Evolutionary conservation across 1,140 invertebrate genomes (phyloP), one percentile per base, ranked within the genome.

Genomic region (Cotesia glomerata): DNA sequence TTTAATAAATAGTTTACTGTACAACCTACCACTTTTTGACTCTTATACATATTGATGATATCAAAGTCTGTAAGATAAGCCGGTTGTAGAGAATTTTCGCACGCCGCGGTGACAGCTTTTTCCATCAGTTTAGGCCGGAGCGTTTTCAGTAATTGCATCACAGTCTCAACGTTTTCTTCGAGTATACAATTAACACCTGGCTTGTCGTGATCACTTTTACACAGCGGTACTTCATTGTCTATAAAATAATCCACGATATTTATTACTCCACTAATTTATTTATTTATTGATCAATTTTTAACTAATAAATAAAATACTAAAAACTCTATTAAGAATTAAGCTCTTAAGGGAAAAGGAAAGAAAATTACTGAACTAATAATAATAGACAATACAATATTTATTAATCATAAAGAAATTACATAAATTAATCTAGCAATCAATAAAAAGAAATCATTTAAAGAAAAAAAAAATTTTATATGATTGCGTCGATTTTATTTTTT

Each of bases 101-200:
- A 94, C 71, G 88, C 87, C 66, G 89, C 88, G 0, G 87, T 81
- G n/a, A 91, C 85, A 5, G 89, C 87, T 54, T 88, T 84, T 70
- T 84, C 80, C 45, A 87, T 85, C 74, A 93, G 78, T 78, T 90
- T 89, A 0, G 90, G 89, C 76, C 90, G 88, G 51, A 92, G 81
- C 36, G 88, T 83, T 83, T 89, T 89, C 18, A 92, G 77, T 32
- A 93, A 80, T 78, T 90, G 83, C 70, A 91, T 88, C 7, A 90
- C 89, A 39, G 88, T 88, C 67, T 88, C 87, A 8, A 91, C 82
- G 65, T 89, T 88, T 71, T 89, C 88, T 79, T 89, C 84, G 65
- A 86, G 81, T 45, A 92, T 85, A 81, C 91, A 92, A 80, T 91
- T 90, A 4, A 88, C 86, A 32, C 89, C 88, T 39, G 88, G 88